phyloP scores from a whole-genome alignment of 2,113 vertebrate genomes.

The Ammodytes dubius region DNA sequence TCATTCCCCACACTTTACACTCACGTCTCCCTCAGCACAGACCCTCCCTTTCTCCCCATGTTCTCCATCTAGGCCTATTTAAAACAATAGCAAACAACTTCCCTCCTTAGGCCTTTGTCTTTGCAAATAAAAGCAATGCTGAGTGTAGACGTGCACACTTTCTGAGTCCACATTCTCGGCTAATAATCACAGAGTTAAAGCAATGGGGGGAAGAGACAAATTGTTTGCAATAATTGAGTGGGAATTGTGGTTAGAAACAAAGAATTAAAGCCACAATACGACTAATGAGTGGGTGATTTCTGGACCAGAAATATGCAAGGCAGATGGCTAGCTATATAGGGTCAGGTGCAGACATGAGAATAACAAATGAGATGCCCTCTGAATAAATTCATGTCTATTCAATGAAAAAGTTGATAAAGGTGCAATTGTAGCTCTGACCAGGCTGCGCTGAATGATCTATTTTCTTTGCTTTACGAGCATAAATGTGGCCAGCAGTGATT shows the following conservation, averaged over 20 bases:
- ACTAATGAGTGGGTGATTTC: slow-evolving; percentile 52
- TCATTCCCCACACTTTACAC: slow-evolving; percentile 64
- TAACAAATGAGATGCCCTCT: slow-evolving; percentile 69
- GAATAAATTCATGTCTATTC: slow-evolving; percentile 52
- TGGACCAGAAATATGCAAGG: slow-evolving; percentile 49
- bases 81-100: slow-evolving; percentile 63
- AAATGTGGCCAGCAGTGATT: slow-evolving; percentile 51
- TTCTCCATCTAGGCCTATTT: slow-evolving; percentile 54
- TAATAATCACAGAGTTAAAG: slow-evolving; percentile 27
- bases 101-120: slow-evolving; percentile 62
- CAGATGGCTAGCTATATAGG: slow-evolving; percentile 74
- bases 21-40: slow-evolving; percentile 58
- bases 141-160: slow-evolving; percentile 29
- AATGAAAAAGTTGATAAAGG: slow-evolving; percentile 29
- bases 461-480: neutral
- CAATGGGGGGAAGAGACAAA: slow-evolving; percentile 5
- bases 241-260: slow-evolving; percentile 52
- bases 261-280: slow-evolving; percentile 49
- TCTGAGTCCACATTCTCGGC: slow-evolving; percentile 35
- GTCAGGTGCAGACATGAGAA: slow-evolving; percentile 80
- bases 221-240: slow-evolving; percentile 50
- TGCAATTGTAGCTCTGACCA: slow-evolving; percentile 6
- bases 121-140: slow-evolving; percentile 60
- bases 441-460: slow-evolving; percentile 2
- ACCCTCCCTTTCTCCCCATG: slow-evolving; percentile 56